Conservation (phyloP, 64 coral and sea anemone genomes). For the Porites australiensis region DNA sequence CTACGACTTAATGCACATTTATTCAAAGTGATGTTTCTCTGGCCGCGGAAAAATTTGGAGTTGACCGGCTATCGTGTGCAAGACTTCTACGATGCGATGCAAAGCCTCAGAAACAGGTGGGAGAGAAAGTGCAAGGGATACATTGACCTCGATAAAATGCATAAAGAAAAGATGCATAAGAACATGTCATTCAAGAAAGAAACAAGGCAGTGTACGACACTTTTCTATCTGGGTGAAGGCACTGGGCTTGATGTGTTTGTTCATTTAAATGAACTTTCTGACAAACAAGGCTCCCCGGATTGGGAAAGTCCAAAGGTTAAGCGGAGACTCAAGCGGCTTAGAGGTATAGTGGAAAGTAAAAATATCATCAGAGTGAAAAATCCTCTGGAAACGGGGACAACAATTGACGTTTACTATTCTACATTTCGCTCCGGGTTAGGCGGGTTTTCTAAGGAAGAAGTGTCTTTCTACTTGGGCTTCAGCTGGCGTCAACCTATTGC, state of each 20-base stretch:
- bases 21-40: slow-evolving; percentile 76
- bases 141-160: slow-evolving; percentile 11
- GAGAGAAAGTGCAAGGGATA: slow-evolving; percentile 18
- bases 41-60: slow-evolving; percentile 52
- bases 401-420: slow-evolving; percentile 50
- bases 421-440: slow-evolving; percentile 16
- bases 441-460: slow-evolving; percentile 72
- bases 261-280: slow-evolving; percentile 47
- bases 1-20: slow-evolving; percentile 43
- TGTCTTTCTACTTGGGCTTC: slow-evolving; percentile 67
- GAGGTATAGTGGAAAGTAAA: slow-evolving; percentile 36
- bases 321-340: slow-evolving; percentile 45
- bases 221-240: slow-evolving; percentile 68
- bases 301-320: background rate
- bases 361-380: slow-evolving; percentile 34
- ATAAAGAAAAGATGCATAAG: slow-evolving; percentile 41
- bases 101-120: slow-evolving; percentile 13
- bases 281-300: background rate
- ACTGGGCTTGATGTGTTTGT: slow-evolving; percentile 56
- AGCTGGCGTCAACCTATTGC: slow-evolving; percentile 57
- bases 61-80: slow-evolving; percentile 3
- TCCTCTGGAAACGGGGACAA: slow-evolving; percentile 8
- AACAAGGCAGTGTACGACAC: slow-evolving; percentile 43
- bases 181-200: slow-evolving; percentile 56
- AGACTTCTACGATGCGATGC: slow-evolving; percentile 54